These are phyloP conservation scores for Benthosema pterotum DNA, from an alignment of 2,797 vertebrate species.

Conservation along the genomic window DNA sequence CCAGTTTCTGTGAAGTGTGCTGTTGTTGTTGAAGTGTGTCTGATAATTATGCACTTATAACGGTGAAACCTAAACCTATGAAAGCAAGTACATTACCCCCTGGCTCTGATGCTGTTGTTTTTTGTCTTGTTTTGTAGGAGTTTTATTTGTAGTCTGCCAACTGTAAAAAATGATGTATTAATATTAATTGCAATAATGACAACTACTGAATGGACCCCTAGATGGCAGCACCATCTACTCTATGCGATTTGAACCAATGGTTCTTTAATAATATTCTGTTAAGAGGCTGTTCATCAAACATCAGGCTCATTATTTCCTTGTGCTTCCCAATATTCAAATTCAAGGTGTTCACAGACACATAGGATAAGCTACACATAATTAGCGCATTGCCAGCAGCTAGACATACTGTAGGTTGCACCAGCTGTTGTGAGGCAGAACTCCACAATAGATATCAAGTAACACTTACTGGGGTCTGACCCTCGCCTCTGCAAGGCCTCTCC, in stretches of 20 bases:
- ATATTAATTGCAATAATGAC: not conserved
- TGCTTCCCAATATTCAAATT: not conserved
- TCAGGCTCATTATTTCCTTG: not conserved
- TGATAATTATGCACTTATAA: too few species aligned
- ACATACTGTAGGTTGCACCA: constrained; percentile 25
- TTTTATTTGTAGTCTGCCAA: too few species aligned
- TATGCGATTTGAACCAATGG: not conserved
- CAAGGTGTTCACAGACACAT: too few species aligned
- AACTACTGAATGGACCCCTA: constrained; percentile 32
- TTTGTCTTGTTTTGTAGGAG: too few species aligned
- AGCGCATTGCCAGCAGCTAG: not conserved
- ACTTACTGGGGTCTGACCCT: constrained; percentile 7
- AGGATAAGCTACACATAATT: not conserved
- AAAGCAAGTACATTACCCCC: too few species aligned
- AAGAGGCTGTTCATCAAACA: not conserved
- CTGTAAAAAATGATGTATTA: too few species aligned
- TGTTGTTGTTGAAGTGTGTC: too few species aligned
- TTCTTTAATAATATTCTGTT: not conserved
- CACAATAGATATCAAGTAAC: constrained; percentile 51
- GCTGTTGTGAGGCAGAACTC: constrained; percentile 55
- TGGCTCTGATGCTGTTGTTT: too few species aligned
- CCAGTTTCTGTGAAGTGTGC: too few species aligned
- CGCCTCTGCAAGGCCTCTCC: not conserved
- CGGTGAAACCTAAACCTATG: too few species aligned
- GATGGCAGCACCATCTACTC: constrained; percentile 30